A percentile compares a stretch with the other conserved stretches of the same genome.
Evolutionary conservation across 1,140 invertebrate genomes (phyloP).

Genomic region (Sycophaga agraensis): DNA sequence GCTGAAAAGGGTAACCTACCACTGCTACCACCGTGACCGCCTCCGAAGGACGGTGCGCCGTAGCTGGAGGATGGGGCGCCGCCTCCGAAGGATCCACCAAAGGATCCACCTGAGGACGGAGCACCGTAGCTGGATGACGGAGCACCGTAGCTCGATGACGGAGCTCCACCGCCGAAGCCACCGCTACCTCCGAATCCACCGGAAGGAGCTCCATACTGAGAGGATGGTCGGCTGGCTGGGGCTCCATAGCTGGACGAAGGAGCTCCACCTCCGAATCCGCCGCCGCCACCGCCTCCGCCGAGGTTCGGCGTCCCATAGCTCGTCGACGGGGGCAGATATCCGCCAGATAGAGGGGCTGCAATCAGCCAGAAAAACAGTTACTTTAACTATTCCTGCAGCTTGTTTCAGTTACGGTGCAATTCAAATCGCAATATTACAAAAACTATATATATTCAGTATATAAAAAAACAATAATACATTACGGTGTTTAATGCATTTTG

Average conservation of each 20-base stretch:
- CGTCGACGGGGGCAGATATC: conserved; percentile 55
- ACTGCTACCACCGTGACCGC: conserved; percentile 14
- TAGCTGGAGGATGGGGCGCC: conserved; percentile 47
- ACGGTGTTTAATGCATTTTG: too few species aligned
- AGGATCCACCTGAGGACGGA: conserved; percentile 40
- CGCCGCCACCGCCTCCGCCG: conserved; percentile 38
- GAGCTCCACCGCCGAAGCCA: conserved; percentile 32
- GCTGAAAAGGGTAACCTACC: background rate
- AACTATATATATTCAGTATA: too few species aligned
- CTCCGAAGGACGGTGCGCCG: conserved; percentile 38
- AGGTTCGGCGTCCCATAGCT: conserved; percentile 59
- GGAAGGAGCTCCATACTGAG: conserved; percentile 43
- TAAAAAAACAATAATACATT: too few species aligned
- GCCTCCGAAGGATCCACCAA: conserved; percentile 36
- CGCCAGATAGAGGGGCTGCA: conserved; percentile 45
- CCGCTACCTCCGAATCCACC: conserved; percentile 13
- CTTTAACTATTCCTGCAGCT: too few species aligned
- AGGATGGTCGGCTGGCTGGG: conserved; percentile 40
- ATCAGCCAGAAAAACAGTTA: too few species aligned
- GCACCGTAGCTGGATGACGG: conserved; percentile 34
- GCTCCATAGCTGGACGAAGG: conserved; percentile 34
- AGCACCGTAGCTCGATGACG: conserved; percentile 30
- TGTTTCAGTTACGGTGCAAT: too few species aligned
- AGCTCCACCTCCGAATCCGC: conserved; percentile 32
- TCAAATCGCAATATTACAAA: too few species aligned